Evolutionary conservation across 2,797 vertebrate species (phyloP), one percentile per base, ranked within the genome.

Genomic region (Crenichthys baileyi): DNA sequence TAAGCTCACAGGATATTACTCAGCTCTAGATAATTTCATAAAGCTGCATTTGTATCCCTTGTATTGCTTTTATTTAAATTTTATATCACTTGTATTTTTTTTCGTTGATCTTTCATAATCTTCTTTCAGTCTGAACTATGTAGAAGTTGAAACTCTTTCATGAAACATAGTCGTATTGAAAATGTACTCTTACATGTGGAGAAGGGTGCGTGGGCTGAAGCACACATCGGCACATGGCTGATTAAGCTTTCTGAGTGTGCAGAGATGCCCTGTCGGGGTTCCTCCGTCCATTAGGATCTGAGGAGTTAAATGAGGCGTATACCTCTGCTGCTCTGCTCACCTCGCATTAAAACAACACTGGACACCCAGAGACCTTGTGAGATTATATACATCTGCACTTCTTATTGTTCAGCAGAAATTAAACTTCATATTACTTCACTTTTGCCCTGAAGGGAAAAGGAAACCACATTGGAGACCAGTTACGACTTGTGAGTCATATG

Each of bases 271-370:
- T 76, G 83, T 67, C 60, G n/a, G 63, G 46, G 72, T 77, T 79
- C 56, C 72, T 78, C 50, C 56, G 12, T 86, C 89, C 87, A 87
- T 90, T 87, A 89, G 79, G 76, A 79, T 81, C 65, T 24, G 88
- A 77, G 83, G 85, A 78, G 82, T 73, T 72, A 72, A 88, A 80
- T 86, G 79, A 90, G 82, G 85, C 87, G 2, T 81, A 2, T 44
- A 0, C 75, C 60, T 70, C 72, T 55, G 5, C 85, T 13, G 60
- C 82, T 67, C 51, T 1, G 78, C 79, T 86, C 83, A 81, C 78
- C 78, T 89, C 53, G 0, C 70, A 75, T 87, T 84, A 83, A 53
- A 84, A 86, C 82, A 77, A 75, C 81, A 79, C 72, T 63, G 84
- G 85, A 86, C 82, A 58, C 48, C 70, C 74, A 63, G 78, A 81